Conservation (phyloP, 2,113 vertebrate genomes). For the Leucoraja erinaceus region DNA sequence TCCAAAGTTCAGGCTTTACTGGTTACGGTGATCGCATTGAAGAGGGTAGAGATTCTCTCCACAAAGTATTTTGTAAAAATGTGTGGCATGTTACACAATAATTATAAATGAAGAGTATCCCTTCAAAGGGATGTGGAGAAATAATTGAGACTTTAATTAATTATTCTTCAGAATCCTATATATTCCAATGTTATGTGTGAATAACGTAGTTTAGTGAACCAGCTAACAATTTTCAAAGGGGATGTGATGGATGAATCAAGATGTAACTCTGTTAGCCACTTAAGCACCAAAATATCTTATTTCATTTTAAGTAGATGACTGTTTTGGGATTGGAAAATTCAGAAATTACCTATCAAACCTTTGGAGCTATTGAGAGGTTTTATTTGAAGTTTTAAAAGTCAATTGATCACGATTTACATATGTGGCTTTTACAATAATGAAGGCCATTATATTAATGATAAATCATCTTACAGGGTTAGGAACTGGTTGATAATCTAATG, state of each 20-base stretch:
- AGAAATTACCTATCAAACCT: not conserved
- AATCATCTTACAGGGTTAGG: not conserved
- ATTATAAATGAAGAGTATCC: not conserved
- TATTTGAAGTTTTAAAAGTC: conserved; percentile 5
- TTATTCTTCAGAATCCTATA: not conserved
- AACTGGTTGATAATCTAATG: not conserved
- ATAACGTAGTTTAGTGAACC: not conserved
- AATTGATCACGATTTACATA: not conserved
- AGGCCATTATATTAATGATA: not conserved
- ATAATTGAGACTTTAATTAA: not conserved
- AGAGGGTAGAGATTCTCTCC: not conserved
- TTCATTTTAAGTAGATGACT: not conserved
- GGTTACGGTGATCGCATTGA: not conserved
- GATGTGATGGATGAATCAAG: not conserved
- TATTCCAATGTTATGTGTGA: not conserved
- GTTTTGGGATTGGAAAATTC: not conserved
- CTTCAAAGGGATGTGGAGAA: not conserved
- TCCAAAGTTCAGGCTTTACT: not conserved
- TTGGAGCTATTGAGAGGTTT: not conserved
- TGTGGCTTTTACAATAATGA: not conserved
- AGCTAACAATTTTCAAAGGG: not conserved
- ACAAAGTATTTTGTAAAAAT: not conserved
- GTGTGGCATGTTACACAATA: not conserved
- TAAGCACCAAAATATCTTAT: not conserved
- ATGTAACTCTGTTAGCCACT: not conserved